A percentile compares a stretch with the other conserved stretches of the same genome.
phyloP scores from a whole-genome alignment of 2,888 invertebrate species.

The Bellardia bayeri region DNA sequence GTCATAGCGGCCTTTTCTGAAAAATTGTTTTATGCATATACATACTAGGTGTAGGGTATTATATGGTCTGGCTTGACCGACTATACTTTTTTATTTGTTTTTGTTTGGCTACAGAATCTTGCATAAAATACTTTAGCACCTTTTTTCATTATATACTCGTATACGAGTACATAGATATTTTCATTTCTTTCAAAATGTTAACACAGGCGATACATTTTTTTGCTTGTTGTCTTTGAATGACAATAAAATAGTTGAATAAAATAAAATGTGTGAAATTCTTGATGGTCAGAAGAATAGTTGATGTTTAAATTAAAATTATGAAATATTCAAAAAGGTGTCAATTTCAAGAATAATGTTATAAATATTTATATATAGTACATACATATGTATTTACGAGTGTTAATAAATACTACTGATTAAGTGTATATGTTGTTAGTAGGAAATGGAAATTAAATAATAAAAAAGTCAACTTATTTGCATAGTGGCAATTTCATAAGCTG shows the following conservation, averaged over 20 bases:
- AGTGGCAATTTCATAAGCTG: not conserved
- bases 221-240: not conserved
- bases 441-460: not conserved
- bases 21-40: too few species aligned
- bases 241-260: not conserved
- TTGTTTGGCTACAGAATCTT: too few species aligned
- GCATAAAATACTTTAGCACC: too few species aligned
- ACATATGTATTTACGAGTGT: not conserved
- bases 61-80: too few species aligned
- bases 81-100: too few species aligned
- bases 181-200: not conserved
- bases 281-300: not conserved
- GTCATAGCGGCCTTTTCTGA: too few species aligned
- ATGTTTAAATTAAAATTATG: not conserved
- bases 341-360: not conserved
- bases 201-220: not conserved
- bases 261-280: constrained; percentile 4
- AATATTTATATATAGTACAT: not conserved
- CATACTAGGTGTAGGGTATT: too few species aligned
- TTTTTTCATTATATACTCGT: not conserved
- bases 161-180: too few species aligned
- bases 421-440: not conserved
- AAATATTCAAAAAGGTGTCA: not conserved
- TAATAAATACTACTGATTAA: not conserved
- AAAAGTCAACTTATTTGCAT: not conserved